phyloP scores from a whole-genome alignment of 2,113 vertebrate genomes.

The Neomonachus schauinslandi region DNA sequence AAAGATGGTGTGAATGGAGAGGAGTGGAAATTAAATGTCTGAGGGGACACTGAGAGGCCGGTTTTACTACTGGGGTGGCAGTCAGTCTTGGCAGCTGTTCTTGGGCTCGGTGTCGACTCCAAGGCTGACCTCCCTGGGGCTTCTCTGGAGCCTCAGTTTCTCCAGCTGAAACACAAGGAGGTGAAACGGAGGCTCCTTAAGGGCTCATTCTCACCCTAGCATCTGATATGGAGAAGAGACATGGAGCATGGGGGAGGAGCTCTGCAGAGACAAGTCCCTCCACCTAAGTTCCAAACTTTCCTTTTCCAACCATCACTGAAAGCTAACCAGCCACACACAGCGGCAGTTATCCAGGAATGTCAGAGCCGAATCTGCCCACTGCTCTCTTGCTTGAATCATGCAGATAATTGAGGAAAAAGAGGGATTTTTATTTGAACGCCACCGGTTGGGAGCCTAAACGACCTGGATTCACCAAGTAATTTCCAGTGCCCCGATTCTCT shows the following conservation, averaged over 20 bases:
- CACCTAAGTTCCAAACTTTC: background rate
- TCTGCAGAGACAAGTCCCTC: background rate
- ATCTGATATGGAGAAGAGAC: background rate
- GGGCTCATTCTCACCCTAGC: background rate
- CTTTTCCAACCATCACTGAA: background rate
- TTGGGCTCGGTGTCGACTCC: background rate
- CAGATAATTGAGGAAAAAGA: background rate
- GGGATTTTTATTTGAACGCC: background rate
- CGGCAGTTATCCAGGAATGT: background rate
- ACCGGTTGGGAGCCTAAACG: background rate
- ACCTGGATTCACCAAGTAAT: background rate
- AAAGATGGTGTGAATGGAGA: background rate
- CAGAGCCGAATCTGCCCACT: background rate
- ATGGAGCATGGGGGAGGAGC: rapidly evolving
- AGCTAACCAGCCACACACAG: background rate
- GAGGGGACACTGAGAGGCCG: background rate
- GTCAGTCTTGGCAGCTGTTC: background rate
- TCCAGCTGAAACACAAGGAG: background rate
- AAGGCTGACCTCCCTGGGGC: background rate
- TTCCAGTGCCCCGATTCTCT: background rate
- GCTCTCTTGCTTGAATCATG: background rate
- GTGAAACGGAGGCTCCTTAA: background rate
- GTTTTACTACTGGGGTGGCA: background rate
- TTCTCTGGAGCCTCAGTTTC: background rate
- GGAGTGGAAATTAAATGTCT: background rate